Evolutionary conservation across 2,888 invertebrate species (phyloP), one percentile per base, ranked within the genome.

Genomic region (Hypena proboscidalis): DNA sequence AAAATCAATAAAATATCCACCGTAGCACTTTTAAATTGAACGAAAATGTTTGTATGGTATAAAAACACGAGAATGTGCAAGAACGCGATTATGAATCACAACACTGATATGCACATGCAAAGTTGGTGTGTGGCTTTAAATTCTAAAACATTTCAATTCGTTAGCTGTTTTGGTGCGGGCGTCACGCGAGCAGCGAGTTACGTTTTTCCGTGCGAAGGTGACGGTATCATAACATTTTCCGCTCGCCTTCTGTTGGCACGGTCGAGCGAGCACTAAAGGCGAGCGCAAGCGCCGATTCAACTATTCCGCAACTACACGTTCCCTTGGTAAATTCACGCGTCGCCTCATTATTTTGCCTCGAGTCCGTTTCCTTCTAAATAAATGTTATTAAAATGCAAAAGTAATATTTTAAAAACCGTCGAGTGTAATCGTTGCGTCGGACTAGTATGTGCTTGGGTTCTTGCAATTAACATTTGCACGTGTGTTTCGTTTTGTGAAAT

Each of bases 331-430:
- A 72, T 80, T 78, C 75, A 73, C 72, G 74, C 77, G 68, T 66
- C 60, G 66, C 85, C 83, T 87, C 88, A 82, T 89, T 89, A 88
- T 85, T 86, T 83, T 69, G 64, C 80, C 74, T 76, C 75, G 67
- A 78, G 66, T 68, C 69, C 42, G 60, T 66, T 69, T 72, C 73
- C 69, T 74, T 75, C 68, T 71, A 80, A 79, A 82, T 80, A 83
- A 85, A 85, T 80, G 72, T 76, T 83, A 82, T 85, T 83, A 80
- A 87, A 85, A 84, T 70, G 80, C 63, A 76, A 77, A 67, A 83
- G 83, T 83, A 80, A 84, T 83, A 81, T 80, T 83, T 84, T 82
- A 73, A 77, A 83, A 80, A 78, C n/a, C 67, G 70, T 68, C 60
- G 73, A 77, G 69, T 74, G 72, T 66, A 67, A 74, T 67, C 68